These are phyloP conservation scores for Tipula lateralis DNA, from an alignment of 2,888 invertebrate species.

Conservation along the genomic window DNA sequence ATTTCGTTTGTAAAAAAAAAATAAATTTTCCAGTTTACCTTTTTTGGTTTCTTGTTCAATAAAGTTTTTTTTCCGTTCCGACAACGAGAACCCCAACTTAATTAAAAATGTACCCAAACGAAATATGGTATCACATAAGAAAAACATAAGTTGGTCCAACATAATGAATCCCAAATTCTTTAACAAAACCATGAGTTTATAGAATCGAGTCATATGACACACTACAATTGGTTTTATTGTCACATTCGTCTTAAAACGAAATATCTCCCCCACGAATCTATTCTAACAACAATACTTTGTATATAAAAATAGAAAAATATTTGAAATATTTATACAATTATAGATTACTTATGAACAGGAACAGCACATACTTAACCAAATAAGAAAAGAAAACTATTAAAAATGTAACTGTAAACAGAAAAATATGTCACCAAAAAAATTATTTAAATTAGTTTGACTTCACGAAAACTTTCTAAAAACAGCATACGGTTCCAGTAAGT, in stretches of 20 bases:
- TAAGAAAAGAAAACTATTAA: background rate
- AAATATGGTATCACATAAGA: background rate
- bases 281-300: background rate
- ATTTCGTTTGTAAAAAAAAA: background rate
- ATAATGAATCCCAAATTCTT: background rate
- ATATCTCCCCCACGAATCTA: background rate
- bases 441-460: background rate
- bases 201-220: background rate
- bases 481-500: background rate
- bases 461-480: background rate
- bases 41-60: background rate
- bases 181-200: background rate
- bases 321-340: background rate
- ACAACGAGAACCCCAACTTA: background rate
- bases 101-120: background rate
- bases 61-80: background rate
- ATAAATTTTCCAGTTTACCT: background rate
- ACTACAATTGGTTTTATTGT: background rate
- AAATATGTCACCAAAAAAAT: background rate
- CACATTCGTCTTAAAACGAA: background rate
- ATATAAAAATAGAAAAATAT: background rate
- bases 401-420: background rate
- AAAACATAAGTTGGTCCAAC: background rate
- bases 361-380: background rate
- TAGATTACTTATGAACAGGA: too few species aligned